Evolutionary conservation across 1,140 invertebrate species (phyloP).

Genomic region (Hydropsyche tenuis): DNA sequence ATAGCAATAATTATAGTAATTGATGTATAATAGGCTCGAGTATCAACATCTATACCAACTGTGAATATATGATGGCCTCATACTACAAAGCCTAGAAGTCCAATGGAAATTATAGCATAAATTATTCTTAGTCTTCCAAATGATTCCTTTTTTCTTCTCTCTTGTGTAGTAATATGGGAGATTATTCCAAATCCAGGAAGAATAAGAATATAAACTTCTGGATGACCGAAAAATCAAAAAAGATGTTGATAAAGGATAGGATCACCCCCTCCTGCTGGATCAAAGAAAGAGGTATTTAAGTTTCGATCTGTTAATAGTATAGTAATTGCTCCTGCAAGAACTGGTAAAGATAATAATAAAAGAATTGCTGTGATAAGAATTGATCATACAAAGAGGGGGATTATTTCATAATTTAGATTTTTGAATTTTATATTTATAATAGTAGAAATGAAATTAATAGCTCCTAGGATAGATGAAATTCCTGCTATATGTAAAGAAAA

Average conservation of each 20-base stretch:
- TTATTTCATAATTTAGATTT: constrained; percentile 61
- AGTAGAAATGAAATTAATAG: constrained; percentile 71
- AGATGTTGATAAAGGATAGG: constrained; percentile 78
- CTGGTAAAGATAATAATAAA: constrained; percentile 70
- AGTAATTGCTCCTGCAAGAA: constrained; percentile 76
- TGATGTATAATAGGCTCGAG: constrained; percentile 75
- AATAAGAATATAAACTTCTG: constrained; percentile 80
- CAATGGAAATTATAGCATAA: constrained; percentile 71
- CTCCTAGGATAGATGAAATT: constrained; percentile 71
- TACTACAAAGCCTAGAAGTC: constrained; percentile 71
- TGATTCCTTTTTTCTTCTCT: constrained; percentile 66
- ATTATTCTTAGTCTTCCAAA: constrained; percentile 69
- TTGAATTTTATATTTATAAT: constrained; percentile 65
- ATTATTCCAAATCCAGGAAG: constrained; percentile 70
- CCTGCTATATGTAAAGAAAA: constrained; percentile 72
- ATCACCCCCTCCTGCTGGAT: constrained; percentile 70
- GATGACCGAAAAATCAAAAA: constrained; percentile 82
- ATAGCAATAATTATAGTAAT: constrained; percentile 77
- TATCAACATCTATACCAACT: constrained; percentile 75
- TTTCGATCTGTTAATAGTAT: constrained; percentile 76
- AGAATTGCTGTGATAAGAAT: constrained; percentile 72
- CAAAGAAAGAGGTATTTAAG: constrained; percentile 75
- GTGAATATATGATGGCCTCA: constrained; percentile 78
- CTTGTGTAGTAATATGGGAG: constrained; percentile 68
- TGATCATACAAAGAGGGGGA: constrained; percentile 70